Conservation (phyloP, 2,113 vertebrate genomes). For the Notiomystis cincta region DNA sequence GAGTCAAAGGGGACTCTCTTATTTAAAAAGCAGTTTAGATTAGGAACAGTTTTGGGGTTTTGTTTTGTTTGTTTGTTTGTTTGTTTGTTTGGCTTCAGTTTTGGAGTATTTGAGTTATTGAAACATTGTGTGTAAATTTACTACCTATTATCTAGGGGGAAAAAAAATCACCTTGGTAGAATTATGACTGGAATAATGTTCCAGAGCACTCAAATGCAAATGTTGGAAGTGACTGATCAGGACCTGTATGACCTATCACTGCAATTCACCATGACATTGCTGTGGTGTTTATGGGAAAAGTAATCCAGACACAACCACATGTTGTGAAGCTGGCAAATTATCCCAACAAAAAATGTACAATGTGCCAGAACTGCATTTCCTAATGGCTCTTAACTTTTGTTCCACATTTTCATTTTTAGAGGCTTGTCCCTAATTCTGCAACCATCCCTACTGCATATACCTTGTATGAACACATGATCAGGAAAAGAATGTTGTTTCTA, state of each 20-base stretch:
- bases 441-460: not conserved
- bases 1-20: not conserved
- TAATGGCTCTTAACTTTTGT: not conserved
- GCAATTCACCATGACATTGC: not conserved
- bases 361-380: not conserved
- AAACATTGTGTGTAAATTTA: not conserved
- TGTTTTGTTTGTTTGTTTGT: not conserved
- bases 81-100: not conserved
- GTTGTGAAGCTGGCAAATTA: not conserved
- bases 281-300: not conserved
- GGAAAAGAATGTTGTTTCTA: not conserved
- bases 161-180: not conserved
- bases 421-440: not conserved
- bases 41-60: rapidly evolving
- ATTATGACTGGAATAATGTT: not conserved
- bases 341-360: not conserved
- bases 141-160: not conserved
- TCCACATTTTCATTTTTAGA: not conserved
- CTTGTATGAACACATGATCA: not conserved
- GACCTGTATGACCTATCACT: not conserved
- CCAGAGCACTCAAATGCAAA: not conserved
- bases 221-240: not conserved
- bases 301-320: not conserved
- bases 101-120: not conserved
- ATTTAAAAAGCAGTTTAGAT: not conserved